Evolutionary conservation across 2,113 vertebrate species (phyloP).

Genomic region (Cyprinodon tularosa): DNA sequence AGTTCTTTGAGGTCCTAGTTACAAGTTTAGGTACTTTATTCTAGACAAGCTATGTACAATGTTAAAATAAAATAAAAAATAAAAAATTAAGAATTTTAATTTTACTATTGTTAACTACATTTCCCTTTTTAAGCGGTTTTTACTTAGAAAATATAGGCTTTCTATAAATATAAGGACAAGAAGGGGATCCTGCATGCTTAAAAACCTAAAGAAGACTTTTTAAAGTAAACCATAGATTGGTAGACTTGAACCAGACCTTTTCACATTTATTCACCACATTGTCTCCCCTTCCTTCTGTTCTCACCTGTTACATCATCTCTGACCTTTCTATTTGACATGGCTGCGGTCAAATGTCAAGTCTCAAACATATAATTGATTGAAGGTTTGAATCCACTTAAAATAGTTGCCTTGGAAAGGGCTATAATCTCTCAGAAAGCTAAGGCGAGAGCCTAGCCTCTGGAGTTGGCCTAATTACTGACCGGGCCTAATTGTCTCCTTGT

Average conservation of each 20-base stretch:
- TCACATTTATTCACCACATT: conserved; percentile 53
- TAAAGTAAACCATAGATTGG: conserved; percentile 29
- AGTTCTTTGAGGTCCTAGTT: not conserved
- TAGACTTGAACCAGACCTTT: conserved; percentile 32
- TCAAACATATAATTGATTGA: conserved; percentile 59
- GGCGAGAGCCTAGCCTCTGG: conserved; percentile 25
- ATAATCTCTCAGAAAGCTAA: conserved; percentile 55
- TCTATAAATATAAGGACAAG: conserved; percentile 8
- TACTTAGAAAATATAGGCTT: not conserved
- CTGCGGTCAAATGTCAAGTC: conserved; percentile 55
- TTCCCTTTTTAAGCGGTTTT: not conserved
- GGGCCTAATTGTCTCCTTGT: conserved; percentile 68
- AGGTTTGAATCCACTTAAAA: conserved; percentile 62
- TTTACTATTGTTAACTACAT: conserved; percentile 8
- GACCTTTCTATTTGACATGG: conserved; percentile 72
- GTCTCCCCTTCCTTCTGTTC: conserved; percentile 47
- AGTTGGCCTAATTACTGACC: conserved; percentile 65
- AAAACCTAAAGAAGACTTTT: conserved; percentile 15
- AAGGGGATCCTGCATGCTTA: conserved; percentile 4
- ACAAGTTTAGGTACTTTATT: not conserved
- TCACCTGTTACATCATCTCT: conserved; percentile 64
- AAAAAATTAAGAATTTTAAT: not conserved
- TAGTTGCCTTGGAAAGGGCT: conserved; percentile 53
- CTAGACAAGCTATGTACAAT: not conserved
- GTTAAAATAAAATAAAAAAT: too few relatives aligned